Conservation (phyloP, 2,888 invertebrate genomes). For the Rugalucina vietnamica region DNA sequence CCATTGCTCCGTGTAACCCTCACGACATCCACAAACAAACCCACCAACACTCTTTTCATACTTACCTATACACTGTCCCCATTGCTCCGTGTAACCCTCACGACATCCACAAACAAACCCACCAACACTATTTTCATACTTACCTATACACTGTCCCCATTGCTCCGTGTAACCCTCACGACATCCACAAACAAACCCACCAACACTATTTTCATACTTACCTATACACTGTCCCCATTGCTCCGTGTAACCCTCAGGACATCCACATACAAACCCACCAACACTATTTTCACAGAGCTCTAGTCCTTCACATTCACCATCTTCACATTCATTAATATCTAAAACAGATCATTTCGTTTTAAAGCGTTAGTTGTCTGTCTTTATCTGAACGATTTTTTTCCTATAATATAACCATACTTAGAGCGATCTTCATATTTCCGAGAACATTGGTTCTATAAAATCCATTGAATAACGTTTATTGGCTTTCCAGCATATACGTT, state of each 20-base stretch:
- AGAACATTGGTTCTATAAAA: no score
- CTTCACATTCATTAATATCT: constrained; percentile 92
- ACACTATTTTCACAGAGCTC: constrained; percentile 90
- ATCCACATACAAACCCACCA: constrained; percentile 91
- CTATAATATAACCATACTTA: no score
- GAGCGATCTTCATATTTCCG: no score
- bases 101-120: constrained; percentile 92
- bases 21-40: constrained; percentile 91
- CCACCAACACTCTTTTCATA: constrained; percentile 91
- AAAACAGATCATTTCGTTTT: no score
- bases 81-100: constrained; percentile 89
- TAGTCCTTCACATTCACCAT: constrained; percentile 88
- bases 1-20: constrained; percentile 89
- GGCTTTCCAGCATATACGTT: no score
- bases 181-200: constrained; percentile 92
- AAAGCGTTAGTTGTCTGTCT: no score
- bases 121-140: constrained; percentile 90
- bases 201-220: constrained; percentile 89
- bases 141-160: constrained; percentile 85
- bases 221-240: constrained; percentile 86
- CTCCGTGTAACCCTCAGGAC: constrained; percentile 90
- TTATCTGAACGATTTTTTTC: no score
- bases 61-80: constrained; percentile 85
- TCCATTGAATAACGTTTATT: no score
- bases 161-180: constrained; percentile 90